Evolutionary conservation across 2,888 invertebrate species (phyloP).

Genomic region (Xylota sylvarum): DNA sequence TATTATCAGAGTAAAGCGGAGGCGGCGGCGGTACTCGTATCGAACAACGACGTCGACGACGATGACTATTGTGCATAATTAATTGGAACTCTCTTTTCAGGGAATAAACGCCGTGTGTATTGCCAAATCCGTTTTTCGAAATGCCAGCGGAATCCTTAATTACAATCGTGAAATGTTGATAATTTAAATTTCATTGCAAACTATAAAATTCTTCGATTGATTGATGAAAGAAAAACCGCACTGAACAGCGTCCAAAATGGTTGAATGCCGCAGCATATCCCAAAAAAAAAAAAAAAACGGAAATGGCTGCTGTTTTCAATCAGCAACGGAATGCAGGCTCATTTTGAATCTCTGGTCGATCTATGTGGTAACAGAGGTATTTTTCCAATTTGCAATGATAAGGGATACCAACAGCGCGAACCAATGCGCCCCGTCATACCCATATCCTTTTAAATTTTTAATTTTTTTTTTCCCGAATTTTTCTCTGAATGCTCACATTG

Average conservation of each 20-base stretch:
- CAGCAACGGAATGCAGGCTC: conserved; percentile 56
- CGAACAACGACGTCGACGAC: neutral
- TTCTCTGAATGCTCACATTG: conserved; percentile 34
- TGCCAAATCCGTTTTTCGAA: conserved; percentile 16
- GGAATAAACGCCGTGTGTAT: neutral
- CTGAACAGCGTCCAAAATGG: conserved; percentile 51
- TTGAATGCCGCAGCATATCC: neutral
- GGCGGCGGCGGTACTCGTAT: too few species aligned
- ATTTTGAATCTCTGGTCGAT: conserved; percentile 55
- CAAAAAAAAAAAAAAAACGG: conserved; percentile 29
- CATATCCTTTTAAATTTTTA: conserved; percentile 56
- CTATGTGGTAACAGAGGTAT: conserved; percentile 42
- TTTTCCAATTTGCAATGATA: conserved; percentile 33
- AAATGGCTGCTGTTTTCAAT: conserved; percentile 57
- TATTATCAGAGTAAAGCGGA: conserved; percentile 44
- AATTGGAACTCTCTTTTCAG: conserved; percentile 28
- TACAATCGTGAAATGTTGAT: conserved; percentile 72
- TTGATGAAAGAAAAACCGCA: conserved; percentile 76
- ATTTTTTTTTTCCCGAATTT: conserved; percentile 21
- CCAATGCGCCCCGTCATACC: neutral
- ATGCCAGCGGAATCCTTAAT: conserved; percentile 66
- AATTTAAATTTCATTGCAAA: conserved; percentile 75
- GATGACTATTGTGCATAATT: conserved; percentile 64
- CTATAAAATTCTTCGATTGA: conserved; percentile 77
- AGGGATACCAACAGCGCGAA: conserved; percentile 21